Evolutionary conservation across 2,797 vertebrate genomes (phyloP).

Genomic region (Numenius phaeopus): DNA sequence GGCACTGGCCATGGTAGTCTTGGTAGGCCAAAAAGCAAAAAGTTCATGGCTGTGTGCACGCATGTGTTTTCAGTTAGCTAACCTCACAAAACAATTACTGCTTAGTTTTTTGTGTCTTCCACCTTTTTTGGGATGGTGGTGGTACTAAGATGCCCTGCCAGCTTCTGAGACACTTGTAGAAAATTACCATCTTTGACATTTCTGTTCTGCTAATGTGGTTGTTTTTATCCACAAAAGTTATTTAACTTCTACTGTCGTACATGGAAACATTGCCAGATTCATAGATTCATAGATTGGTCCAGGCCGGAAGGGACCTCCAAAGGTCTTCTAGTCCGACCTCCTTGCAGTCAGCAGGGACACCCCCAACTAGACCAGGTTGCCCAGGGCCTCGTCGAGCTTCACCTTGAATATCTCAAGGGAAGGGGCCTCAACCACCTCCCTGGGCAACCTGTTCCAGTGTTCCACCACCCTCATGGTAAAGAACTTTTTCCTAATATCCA

Average conservation of each 20-base stretch:
- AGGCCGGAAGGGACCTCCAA: too few relatives aligned
- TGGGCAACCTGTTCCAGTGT: too few relatives aligned
- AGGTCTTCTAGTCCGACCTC: too few relatives aligned
- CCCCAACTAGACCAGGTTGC: too few relatives aligned
- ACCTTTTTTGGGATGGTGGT: accelerated
- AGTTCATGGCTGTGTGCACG: background rate
- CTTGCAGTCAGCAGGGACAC: too few relatives aligned
- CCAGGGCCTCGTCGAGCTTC: too few relatives aligned
- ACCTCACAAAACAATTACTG: background rate
- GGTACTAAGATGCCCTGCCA: background rate
- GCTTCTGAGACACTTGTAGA: background rate
- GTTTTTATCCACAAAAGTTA: background rate
- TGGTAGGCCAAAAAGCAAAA: background rate
- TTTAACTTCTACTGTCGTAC: background rate
- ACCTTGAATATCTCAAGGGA: too few relatives aligned
- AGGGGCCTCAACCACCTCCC: too few relatives aligned
- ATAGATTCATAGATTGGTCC: too few relatives aligned
- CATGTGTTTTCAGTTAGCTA: background rate
- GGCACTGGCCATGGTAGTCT: background rate
- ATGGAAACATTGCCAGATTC: background rate
- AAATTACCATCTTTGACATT: background rate
- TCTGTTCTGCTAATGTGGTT: background rate
- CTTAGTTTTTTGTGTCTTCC: background rate
- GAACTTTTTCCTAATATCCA: too few relatives aligned
- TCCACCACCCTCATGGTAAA: too few relatives aligned